phyloP scores from a whole-genome alignment of 2,888 invertebrate species.

The Epinotia nisella region DNA sequence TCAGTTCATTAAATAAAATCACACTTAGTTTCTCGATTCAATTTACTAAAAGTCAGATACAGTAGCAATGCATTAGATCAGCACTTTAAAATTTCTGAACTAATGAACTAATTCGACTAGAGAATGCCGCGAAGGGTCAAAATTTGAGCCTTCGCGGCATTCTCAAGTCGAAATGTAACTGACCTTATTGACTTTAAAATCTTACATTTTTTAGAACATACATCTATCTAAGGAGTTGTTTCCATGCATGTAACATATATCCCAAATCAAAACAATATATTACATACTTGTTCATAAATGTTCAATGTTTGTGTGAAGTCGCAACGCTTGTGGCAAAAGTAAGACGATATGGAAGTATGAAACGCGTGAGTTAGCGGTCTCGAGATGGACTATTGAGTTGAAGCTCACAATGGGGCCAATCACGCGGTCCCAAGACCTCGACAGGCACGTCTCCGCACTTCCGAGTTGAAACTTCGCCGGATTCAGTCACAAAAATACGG shows the following conservation, averaged over 20 bases:
- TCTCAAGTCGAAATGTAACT: no score
- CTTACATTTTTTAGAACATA: background rate
- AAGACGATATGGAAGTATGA: slow-evolving; percentile 53
- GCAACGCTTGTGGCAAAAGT: slow-evolving; percentile 42
- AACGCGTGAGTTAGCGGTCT: slow-evolving; percentile 68
- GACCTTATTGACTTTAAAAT: background rate
- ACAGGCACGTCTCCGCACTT: slow-evolving; percentile 72
- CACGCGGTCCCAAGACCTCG: slow-evolving; percentile 70
- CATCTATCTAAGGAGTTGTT: no score
- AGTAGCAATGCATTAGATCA: no score
- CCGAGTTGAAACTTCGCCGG: slow-evolving; percentile 57
- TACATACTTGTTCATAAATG: slow-evolving; percentile 2
- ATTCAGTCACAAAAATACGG: slow-evolving; percentile 40
- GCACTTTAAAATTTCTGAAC: no score
- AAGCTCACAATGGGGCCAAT: slow-evolving; percentile 79
- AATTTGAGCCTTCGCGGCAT: no score
- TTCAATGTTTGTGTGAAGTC: slow-evolving; percentile 10
- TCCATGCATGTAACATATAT: background rate
- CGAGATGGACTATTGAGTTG: slow-evolving; percentile 75
- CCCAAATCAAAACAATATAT: background rate
- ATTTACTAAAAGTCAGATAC: background rate
- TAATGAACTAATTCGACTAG: no score
- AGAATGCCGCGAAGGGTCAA: no score
- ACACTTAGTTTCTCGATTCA: background rate
- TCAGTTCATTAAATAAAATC: background rate